Percentiles rank a stretch among this genome's conserved stretches.
These are phyloP conservation scores for Drosophila jambulina DNA, from an alignment of 1,140 invertebrate species.

Conservation along the genomic window DNA sequence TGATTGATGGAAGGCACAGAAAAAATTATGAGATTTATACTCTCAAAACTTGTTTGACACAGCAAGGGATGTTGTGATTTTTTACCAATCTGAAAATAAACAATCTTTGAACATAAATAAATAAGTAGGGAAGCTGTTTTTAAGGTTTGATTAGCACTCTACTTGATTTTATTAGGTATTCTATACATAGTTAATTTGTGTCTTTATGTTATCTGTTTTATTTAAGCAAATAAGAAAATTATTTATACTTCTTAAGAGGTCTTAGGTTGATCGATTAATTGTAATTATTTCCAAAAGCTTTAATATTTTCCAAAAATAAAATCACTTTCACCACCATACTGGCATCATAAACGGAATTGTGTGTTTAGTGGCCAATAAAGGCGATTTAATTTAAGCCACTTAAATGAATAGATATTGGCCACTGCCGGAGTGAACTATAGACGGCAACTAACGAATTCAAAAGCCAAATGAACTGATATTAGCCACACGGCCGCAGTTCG, in stretches of 20 bases:
- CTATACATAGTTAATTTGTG: too few species aligned
- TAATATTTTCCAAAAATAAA: not conserved
- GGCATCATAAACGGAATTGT: not conserved
- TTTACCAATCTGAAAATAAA: slow-evolving; percentile 7
- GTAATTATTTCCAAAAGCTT: too few species aligned
- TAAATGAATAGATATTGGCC: slow-evolving; percentile 42
- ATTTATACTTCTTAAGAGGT: not conserved
- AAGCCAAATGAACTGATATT: slow-evolving; percentile 71
- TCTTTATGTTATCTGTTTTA: not conserved
- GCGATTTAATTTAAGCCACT: slow-evolving; percentile 35
- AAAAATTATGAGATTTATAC: slow-evolving; percentile 67
- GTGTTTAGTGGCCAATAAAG: slow-evolving; percentile 9
- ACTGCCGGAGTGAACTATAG: slow-evolving; percentile 25
- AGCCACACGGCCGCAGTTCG: slow-evolving; percentile 48
- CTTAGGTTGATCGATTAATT: too few species aligned
- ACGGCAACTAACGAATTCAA: slow-evolving; percentile 49
- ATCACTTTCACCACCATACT: not conserved
- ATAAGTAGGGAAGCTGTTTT: not conserved
- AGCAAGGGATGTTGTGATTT: slow-evolving; percentile 27
- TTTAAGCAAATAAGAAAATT: not conserved
- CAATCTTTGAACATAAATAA: not conserved
- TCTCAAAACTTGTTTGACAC: slow-evolving; percentile 19
- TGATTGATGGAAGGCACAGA: slow-evolving; percentile 64
- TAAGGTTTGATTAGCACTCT: slow-evolving; percentile 13
- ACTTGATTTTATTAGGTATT: slow-evolving; percentile 18